Evolutionary conservation across 2,888 invertebrate genomes (phyloP), one percentile per base, ranked within the genome.

Genomic region (Ernsta delagoae): DNA sequence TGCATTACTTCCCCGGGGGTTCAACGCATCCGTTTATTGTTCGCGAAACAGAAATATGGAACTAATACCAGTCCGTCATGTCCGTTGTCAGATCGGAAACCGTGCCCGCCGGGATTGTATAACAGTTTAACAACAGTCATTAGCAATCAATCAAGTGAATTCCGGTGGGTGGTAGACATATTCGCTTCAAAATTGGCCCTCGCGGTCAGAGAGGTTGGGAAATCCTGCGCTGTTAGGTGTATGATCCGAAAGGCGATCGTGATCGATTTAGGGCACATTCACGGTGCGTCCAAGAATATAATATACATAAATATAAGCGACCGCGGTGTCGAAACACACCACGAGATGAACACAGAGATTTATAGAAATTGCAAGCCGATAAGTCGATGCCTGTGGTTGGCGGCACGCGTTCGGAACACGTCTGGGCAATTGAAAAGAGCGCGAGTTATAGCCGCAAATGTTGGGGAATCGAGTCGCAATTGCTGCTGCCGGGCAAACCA

Each of bases 401-500:
- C 85, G 87, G 90, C 89, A 90, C 89, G 89, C 89, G 89, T 85
- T 83, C 72, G 73, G 78, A 82, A 83, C 87, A 87, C 88, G 88
- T 88, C 83, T 82, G 77, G 79, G 82, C 88, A 85, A 91, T 92
- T 90, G 92, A 92, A 92, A 89, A 86, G 78, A 83, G 87, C 84
- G 83, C 84, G 82, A 85, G 86, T 88, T 90, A 88, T 89, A 83
- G 87, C 85, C 80, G 84, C 77, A 88, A 90, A 89, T 89, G 82
- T 78, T 77, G 80, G 84, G 84, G 83, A 83, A 86, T 87, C 83
- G 84, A 81, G 79, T 75, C 80, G 78, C 86, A 84, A 89, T 89
- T 85, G 87, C 78, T 83, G 87, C 88, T 89, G 86, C 84, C 85
- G 86, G 87, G 85, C 84, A 83, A 81, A 82, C 83, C 84, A 81